A percentile compares a stretch with the other conserved stretches of the same genome.
These are phyloP conservation scores for Aphis gossypii DNA, from an alignment of 1,140 invertebrate genomes.

Conservation along the genomic window DNA sequence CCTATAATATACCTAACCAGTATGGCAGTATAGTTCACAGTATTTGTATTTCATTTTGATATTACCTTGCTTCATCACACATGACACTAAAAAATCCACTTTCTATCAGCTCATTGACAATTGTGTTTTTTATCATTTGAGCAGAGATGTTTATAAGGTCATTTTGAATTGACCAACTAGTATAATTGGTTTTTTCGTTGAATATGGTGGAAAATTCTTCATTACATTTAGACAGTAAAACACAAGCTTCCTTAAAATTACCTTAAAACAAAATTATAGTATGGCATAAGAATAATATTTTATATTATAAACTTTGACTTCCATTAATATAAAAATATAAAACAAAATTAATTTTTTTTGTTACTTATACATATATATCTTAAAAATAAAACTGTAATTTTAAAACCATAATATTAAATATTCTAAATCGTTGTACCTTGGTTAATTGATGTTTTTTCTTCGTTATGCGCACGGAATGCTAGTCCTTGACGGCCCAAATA, in stretches of 20 bases:
- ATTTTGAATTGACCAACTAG: neutral
- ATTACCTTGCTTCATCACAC: too few species aligned
- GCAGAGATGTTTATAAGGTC: neutral
- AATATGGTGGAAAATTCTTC: neutral
- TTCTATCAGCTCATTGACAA: neutral
- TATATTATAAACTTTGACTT: neutral
- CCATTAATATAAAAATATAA: too few species aligned
- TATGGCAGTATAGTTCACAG: too few species aligned
- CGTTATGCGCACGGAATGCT: neutral
- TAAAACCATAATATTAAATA: too few species aligned
- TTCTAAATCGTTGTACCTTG: neutral
- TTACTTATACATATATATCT: too few species aligned
- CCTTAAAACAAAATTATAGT: neutral
- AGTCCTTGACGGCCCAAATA: neutral
- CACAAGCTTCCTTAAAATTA: slow-evolving; percentile 23
- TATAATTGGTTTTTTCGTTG: neutral
- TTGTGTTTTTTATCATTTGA: neutral
- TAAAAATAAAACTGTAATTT: too few species aligned
- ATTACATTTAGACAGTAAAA: neutral
- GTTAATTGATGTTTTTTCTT: neutral
- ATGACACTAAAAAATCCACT: too few species aligned
- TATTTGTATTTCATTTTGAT: too few species aligned
- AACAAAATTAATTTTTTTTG: too few species aligned
- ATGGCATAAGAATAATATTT: neutral
- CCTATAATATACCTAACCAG: too few species aligned